A percentile compares a stretch with the other conserved stretches of the same genome.
These are phyloP conservation scores for Rhynchonycteris naso DNA, from an alignment of 2,797 vertebrate genomes.

Conservation along the genomic window DNA sequence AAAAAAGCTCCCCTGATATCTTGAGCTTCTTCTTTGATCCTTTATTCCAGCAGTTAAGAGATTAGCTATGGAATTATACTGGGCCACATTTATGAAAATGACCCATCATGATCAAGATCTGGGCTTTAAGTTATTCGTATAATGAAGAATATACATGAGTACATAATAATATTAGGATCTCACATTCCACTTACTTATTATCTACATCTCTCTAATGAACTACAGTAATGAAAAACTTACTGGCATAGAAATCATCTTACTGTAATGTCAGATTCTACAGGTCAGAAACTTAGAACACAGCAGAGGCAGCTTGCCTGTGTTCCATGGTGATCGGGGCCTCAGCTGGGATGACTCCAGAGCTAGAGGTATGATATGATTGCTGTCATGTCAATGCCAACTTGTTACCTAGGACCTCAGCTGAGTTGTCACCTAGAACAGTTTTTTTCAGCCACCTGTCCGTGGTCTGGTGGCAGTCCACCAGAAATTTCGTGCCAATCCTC, in stretches of 20 bases:
- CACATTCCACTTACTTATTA: background rate
- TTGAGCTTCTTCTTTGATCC: background rate
- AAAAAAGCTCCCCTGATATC: background rate
- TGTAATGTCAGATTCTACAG: background rate
- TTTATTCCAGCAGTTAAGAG: background rate
- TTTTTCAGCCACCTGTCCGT: no score
- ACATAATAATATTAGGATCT: background rate
- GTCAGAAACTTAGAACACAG: background rate
- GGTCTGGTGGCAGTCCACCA: no score
- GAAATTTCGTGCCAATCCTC: no score
- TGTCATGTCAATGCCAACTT: background rate
- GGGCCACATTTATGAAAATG: background rate
- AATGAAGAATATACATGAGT: slow-evolving; percentile 3
- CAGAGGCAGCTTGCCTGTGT: background rate
- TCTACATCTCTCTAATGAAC: background rate
- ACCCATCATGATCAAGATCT: background rate
- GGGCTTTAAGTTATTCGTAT: background rate
- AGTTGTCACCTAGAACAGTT: background rate
- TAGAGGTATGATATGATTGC: background rate
- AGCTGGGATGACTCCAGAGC: background rate
- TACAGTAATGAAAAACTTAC: background rate
- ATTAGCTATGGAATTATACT: background rate
- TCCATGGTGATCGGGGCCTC: background rate
- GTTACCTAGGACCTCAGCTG: background rate
- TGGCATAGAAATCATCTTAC: background rate